Evolutionary conservation across 2,797 vertebrate genomes (phyloP).

Genomic region (Parauchenoglanis punctatus): DNA sequence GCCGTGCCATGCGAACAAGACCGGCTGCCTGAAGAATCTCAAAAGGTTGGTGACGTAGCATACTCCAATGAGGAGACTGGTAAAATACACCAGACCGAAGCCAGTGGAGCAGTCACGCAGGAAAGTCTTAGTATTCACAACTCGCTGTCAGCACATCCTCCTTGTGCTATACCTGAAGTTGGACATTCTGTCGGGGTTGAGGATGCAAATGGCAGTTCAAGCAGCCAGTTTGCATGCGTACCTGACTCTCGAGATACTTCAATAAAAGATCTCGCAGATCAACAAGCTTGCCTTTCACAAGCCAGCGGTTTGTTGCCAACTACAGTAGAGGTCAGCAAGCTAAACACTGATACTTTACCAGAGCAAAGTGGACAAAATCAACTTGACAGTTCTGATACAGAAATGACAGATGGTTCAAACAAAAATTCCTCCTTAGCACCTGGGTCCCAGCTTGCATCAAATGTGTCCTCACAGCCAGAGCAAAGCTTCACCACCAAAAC

Average conservation of each 20-base stretch:
- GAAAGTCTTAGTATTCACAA: slow-evolving; percentile 68
- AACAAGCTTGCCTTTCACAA: slow-evolving; percentile 58
- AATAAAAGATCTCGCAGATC: slow-evolving; percentile 65
- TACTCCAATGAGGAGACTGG: slow-evolving; percentile 72
- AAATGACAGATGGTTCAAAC: slow-evolving; percentile 57
- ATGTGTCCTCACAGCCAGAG: slow-evolving; percentile 55
- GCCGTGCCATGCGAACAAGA: slow-evolving; percentile 74
- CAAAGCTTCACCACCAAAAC: slow-evolving; percentile 49
- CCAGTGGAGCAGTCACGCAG: slow-evolving; percentile 58
- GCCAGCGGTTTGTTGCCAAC: slow-evolving; percentile 60
- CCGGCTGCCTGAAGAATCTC: slow-evolving; percentile 75
- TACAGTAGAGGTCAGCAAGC: slow-evolving; percentile 69
- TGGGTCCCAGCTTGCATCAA: slow-evolving; percentile 39
- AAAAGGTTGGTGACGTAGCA: slow-evolving; percentile 74
- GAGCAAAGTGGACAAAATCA: slow-evolving; percentile 57
- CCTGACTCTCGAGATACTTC: slow-evolving; percentile 68
- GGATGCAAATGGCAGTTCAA: slow-evolving; percentile 69
- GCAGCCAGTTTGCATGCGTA: slow-evolving; percentile 63
- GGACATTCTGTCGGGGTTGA: slow-evolving; percentile 66
- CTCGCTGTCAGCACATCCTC: slow-evolving; percentile 53
- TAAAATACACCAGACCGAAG: slow-evolving; percentile 72
- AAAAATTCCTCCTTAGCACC: slow-evolving; percentile 59
- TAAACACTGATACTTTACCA: slow-evolving; percentile 60
- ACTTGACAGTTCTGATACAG: slow-evolving; percentile 54
- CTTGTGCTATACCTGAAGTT: slow-evolving; percentile 68